phyloP scores from a whole-genome alignment of 2,113 vertebrate genomes.

The Polyodon spathula region DNA sequence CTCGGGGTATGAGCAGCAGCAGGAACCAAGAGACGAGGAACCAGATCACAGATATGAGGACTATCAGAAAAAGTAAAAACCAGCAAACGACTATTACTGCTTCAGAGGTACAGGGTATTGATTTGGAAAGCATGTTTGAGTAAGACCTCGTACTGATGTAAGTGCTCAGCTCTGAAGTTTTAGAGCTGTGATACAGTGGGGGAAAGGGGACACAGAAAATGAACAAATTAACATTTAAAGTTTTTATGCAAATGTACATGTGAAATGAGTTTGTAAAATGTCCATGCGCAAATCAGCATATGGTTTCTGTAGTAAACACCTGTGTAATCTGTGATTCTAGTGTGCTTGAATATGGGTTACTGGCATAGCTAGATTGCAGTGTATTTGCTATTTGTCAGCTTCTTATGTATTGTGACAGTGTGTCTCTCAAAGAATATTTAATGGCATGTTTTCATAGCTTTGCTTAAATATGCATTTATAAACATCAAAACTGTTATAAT shows the following conservation, averaged over 20 bases:
- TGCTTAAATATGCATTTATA: slow-evolving; percentile 24
- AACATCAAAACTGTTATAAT: slow-evolving; percentile 16
- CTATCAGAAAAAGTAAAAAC: slow-evolving; percentile 53
- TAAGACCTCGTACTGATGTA: background rate
- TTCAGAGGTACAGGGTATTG: too few species aligned
- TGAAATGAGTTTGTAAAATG: slow-evolving; percentile 13
- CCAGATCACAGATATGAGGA: slow-evolving; percentile 48
- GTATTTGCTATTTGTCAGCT: slow-evolving; percentile 22
- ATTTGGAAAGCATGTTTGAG: background rate
- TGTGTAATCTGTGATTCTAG: slow-evolving; percentile 41
- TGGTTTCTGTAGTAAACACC: slow-evolving; percentile 22
- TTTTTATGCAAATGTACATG: slow-evolving; percentile 9
- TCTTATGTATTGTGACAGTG: slow-evolving; percentile 5
- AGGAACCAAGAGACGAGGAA: slow-evolving; percentile 50
- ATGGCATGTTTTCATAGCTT: slow-evolving; percentile 30
- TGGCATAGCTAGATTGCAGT: slow-evolving; percentile 25
- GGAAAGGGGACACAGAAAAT: background rate
- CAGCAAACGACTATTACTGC: too few species aligned
- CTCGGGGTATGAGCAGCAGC: slow-evolving; percentile 39
- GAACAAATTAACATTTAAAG: slow-evolving; percentile 6
- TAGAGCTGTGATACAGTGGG: slow-evolving; percentile 2
- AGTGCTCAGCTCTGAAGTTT: slow-evolving; percentile 15
- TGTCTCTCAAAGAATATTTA: slow-evolving; percentile 37
- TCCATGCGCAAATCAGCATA: slow-evolving; percentile 18
- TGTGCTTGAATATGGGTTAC: slow-evolving; percentile 12